phyloP scores from a whole-genome alignment of 2,797 vertebrate species.

The Lophotriccus pileatus region DNA sequence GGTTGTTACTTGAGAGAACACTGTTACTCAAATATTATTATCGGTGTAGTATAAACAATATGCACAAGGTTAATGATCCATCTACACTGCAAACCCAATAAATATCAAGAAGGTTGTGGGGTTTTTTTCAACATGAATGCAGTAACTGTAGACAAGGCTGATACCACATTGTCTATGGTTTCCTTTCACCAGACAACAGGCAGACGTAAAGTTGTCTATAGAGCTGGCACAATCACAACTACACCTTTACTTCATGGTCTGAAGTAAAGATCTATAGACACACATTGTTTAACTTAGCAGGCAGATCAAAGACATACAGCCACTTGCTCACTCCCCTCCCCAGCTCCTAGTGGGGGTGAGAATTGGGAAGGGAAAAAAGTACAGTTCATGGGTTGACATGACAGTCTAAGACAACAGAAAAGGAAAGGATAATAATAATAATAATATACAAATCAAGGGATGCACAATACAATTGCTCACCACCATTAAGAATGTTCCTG shows the following conservation, averaged over 20 bases:
- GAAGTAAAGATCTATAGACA: neutral
- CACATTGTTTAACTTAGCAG: neutral
- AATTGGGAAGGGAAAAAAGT: neutral
- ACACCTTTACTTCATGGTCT: neutral
- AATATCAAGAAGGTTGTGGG: neutral
- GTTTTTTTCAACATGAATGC: neutral
- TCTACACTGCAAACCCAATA: neutral
- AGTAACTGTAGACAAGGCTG: neutral
- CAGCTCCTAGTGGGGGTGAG: accelerated
- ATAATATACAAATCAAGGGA: neutral
- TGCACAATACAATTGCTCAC: neutral
- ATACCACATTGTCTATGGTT: neutral
- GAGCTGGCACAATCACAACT: neutral
- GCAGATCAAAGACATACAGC: neutral
- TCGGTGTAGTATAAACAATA: neutral
- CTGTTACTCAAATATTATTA: neutral
- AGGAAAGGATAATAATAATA: neutral
- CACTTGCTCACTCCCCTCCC: too few species aligned
- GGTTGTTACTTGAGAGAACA: neutral
- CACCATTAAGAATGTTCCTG: neutral
- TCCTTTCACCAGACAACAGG: neutral
- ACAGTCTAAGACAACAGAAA: neutral
- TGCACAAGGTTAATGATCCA: neutral
- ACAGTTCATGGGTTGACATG: accelerated
- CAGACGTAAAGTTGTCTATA: neutral